Evolutionary conservation across 2,888 invertebrate species (phyloP).

Genomic region (Lagria hirta): DNA sequence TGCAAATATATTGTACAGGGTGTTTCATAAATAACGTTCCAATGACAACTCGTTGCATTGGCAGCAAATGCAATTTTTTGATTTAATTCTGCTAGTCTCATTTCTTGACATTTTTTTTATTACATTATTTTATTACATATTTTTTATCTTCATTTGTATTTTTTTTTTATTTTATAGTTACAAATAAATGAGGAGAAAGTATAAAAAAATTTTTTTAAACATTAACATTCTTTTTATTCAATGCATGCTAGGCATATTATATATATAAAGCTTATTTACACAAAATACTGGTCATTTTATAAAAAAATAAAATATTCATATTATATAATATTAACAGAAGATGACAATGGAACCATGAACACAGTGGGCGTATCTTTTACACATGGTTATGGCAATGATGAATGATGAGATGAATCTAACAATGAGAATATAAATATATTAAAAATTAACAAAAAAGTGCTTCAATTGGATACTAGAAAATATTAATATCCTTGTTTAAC

Average conservation of each 20-base stretch:
- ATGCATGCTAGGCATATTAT: conserved; percentile 14
- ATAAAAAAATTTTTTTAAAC: no score
- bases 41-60: no score
- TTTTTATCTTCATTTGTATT: no score
- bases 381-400: conserved; percentile 21
- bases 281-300: conserved; percentile 11
- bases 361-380: conserved; percentile 34
- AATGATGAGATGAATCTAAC: conserved; percentile 17
- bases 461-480: conserved; percentile 3
- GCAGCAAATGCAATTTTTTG: no score
- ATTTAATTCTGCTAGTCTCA: no score
- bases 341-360: conserved; percentile 32
- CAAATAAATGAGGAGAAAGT: no score
- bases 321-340: conserved; percentile 3
- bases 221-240: conserved; percentile 18
- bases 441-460: conserved; percentile 27
- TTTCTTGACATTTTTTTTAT: no score
- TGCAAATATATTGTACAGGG: no score
- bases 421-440: conserved; percentile 12
- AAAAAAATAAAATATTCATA: conserved; percentile 12
- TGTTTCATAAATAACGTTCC: no score
- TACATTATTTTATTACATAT: no score
- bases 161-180: no score
- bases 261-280: conserved; percentile 18
- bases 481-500: conserved; percentile 41